Evolutionary conservation across 2,797 vertebrate species (phyloP), one percentile per base, ranked within the genome.

Genomic region (Fratercula arctica): DNA sequence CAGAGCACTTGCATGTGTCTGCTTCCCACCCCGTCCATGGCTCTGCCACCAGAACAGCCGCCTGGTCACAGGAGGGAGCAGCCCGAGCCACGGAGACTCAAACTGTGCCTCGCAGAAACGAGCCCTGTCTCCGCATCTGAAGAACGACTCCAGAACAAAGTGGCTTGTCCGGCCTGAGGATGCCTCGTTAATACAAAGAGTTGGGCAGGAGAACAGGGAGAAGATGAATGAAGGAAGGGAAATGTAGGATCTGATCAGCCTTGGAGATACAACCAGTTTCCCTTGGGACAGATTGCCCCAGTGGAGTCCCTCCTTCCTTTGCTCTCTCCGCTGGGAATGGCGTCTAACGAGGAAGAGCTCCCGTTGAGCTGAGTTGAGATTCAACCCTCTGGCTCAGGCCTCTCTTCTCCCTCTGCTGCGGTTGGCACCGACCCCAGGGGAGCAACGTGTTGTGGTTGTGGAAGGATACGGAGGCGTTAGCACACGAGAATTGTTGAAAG

Each of bases 61-160:
- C 13, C 29, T 35, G 87, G 54, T 41, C 64, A 8, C 81, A 29
- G 72, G 51, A 29, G 26, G 79, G 63, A 79, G 16, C 53, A 61
- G 67, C 69, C 59, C 45, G 77, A 51, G 60, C 70, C 3, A 0
- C 1, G 0, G 31, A 28, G 28, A 9, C 25, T 74, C 63, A 6
- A 2, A 3, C 61, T 25, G n/a, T 18, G 23, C 61, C 72, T 85
- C 0, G 0, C n/a, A 43, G 33, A 61, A 61, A 31, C 16, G 24
- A 82, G 17, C 67, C 39, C 46, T 60, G 17, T 69, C 81, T 82
- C 3, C 0, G 57, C 26, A 13, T 29, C 1, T 63, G 20, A 72
- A 68, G 13, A 57, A 50, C 1, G 2, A 25, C n/a, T 83, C 31
- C 51, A 53, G 56, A 69, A 13, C 46, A 35, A 19, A 54, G 18